Conservation (phyloP, 2,888 invertebrate species). For the Dexiosoma caninum region DNA sequence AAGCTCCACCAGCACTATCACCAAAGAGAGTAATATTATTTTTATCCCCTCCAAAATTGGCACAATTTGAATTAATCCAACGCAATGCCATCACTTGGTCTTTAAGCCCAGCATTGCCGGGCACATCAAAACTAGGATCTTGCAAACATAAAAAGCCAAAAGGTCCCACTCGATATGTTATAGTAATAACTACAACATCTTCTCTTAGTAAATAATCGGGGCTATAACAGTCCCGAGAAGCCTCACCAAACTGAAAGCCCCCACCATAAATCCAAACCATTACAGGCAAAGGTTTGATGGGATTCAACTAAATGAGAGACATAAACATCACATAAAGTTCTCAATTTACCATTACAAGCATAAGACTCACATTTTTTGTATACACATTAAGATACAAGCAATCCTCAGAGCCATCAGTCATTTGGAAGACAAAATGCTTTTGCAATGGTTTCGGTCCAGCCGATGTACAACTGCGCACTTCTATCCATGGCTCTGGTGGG, state of each 20-base stretch:
- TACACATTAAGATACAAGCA: conserved; percentile 80
- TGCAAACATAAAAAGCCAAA: conserved; percentile 79
- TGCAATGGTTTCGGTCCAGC: conserved; percentile 76
- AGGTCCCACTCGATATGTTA: conserved; percentile 79
- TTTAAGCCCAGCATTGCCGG: conserved; percentile 80
- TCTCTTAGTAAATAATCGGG: conserved; percentile 78
- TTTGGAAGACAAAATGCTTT: conserved; percentile 75
- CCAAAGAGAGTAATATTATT: conserved; percentile 79
- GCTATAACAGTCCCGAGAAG: conserved; percentile 77
- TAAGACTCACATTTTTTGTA: conserved; percentile 74
- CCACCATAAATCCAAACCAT: conserved; percentile 81
- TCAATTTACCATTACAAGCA: not conserved
- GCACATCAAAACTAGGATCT: conserved; percentile 78
- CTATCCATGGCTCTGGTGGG: conserved; percentile 78
- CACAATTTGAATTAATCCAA: conserved; percentile 79
- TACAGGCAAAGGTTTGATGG: conserved; percentile 74
- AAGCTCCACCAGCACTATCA: conserved; percentile 79
- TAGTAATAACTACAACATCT: conserved; percentile 78
- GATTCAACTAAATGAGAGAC: conserved; percentile 69
- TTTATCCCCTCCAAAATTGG: conserved; percentile 79
- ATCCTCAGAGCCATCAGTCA: conserved; percentile 79
- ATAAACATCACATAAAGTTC: not conserved
- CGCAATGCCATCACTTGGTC: conserved; percentile 79
- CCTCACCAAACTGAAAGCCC: conserved; percentile 78
- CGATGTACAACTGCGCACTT: conserved; percentile 77